phyloP scores from a whole-genome alignment of 2,797 vertebrate genomes.

The Morelia viridis region DNA sequence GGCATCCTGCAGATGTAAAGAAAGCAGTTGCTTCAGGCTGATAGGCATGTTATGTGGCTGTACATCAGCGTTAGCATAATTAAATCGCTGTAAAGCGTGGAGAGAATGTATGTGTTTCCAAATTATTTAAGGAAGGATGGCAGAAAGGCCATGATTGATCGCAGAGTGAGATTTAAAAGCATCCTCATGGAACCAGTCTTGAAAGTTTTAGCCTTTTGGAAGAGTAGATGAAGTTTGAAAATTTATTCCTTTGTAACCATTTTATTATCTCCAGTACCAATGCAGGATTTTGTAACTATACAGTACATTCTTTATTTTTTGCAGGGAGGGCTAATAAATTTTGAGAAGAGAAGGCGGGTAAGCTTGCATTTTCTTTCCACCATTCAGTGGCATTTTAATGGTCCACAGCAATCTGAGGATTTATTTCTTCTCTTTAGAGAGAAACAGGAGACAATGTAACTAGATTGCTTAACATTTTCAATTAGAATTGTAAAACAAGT shows the following conservation, averaged over 20 bases:
- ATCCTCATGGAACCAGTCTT: not conserved
- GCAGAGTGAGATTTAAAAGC: not conserved
- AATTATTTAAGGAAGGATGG: not conserved
- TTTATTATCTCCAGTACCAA: constrained; percentile 3
- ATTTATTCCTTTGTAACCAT: not conserved
- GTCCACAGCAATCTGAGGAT: not conserved
- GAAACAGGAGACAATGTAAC: not conserved
- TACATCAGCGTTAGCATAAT: not conserved
- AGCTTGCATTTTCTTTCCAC: constrained; percentile 54
- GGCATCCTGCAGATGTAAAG: not conserved
- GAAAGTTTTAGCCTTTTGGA: not conserved
- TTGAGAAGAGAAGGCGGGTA: constrained; percentile 93
- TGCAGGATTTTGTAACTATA: constrained; percentile 27
- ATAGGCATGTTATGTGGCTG: not conserved
- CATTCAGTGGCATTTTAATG: not conserved
- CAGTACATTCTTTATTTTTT: constrained; percentile 40
- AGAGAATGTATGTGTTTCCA: not conserved
- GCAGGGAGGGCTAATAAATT: constrained; percentile 93
- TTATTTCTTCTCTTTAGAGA: not conserved
- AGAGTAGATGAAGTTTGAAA: not conserved
- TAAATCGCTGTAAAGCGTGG: not conserved
- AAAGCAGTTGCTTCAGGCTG: not conserved
- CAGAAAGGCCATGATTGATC: not conserved
- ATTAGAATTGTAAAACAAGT: not conserved
- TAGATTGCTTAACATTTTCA: not conserved